Conservation (phyloP, 2,888 invertebrate genomes). For the Oscheius myriophilus region DNA sequence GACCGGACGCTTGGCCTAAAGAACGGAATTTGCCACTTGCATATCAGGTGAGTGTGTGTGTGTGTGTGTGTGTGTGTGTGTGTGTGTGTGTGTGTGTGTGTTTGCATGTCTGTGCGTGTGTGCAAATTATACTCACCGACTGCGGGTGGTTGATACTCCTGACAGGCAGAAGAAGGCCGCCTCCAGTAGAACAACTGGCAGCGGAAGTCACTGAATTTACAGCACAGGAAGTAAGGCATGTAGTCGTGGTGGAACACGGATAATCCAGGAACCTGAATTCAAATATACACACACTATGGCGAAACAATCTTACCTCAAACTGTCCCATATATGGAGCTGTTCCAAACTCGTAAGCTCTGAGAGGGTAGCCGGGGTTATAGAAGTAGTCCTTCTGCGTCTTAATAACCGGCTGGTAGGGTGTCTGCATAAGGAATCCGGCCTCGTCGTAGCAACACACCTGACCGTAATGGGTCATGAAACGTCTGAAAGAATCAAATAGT, state of each 20-base stretch:
- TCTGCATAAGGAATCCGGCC: conserved; percentile 88
- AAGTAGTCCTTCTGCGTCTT: conserved; percentile 60
- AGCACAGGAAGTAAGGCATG: conserved; percentile 92
- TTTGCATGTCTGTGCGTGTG: too few species aligned
- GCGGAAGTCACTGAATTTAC: conserved; percentile 92
- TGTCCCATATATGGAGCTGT: conserved; percentile 92
- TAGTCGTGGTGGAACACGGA: conserved; percentile 96
- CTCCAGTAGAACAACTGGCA: conserved; percentile 90
- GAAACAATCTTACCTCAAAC: conserved; percentile 79
- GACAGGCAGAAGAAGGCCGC: conserved; percentile 91
- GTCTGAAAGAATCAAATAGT: conserved; percentile 43
- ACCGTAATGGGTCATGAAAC: conserved; percentile 75
- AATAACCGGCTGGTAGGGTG: conserved; percentile 85
- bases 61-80: neutral
- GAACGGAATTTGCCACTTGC: too few species aligned
- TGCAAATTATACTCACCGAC: conserved; percentile 29
- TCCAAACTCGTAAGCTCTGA: conserved; percentile 81
- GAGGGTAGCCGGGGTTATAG: conserved; percentile 69
- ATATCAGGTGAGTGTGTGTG: neutral
- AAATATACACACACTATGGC: neutral
- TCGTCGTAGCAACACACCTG: conserved; percentile 98
- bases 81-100: too few species aligned
- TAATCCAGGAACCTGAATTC: conserved; percentile 81
- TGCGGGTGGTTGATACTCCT: conserved; percentile 76
- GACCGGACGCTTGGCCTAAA: conserved; percentile 85